A percentile compares a stretch with the other conserved stretches of the same genome.
phyloP scores from a whole-genome alignment of 2,888 invertebrate species.

The Diaprepes abbreviatus region DNA sequence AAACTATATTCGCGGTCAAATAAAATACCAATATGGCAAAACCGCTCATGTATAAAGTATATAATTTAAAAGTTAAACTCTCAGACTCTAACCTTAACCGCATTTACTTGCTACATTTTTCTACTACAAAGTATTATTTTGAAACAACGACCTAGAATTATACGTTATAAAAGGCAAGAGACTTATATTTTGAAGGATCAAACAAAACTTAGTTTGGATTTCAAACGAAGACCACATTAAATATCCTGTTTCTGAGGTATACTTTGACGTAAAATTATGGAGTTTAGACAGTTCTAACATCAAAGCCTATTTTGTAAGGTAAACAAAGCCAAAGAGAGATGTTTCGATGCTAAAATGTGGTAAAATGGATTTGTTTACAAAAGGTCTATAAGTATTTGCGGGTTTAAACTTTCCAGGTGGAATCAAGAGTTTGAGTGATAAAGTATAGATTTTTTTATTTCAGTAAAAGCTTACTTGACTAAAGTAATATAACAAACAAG shows the following conservation, averaged over 20 bases:
- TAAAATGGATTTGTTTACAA: slow-evolving; percentile 15
- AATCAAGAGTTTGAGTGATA: no score
- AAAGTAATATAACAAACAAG: no score
- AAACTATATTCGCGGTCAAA: no score
- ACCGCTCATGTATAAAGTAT: no score
- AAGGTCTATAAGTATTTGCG: neutral
- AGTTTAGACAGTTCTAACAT: slow-evolving; percentile 17
- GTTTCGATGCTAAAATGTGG: slow-evolving; percentile 16
- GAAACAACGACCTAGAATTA: neutral
- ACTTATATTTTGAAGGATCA: slow-evolving; percentile 1
- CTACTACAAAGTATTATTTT: no score
- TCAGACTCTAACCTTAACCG: no score
- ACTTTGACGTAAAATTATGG: slow-evolving; percentile 16
- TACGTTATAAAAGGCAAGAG: neutral
- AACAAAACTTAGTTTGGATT: slow-evolving; percentile 17
- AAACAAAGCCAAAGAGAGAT: slow-evolving; percentile 7
- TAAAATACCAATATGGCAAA: no score
- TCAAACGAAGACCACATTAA: slow-evolving; percentile 13
- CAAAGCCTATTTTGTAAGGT: slow-evolving; percentile 16
- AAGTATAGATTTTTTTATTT: no score
- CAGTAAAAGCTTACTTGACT: no score
- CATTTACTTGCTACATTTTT: no score
- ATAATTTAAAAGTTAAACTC: no score
- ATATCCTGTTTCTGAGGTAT: slow-evolving; percentile 12
- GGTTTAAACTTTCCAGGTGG: neutral